Evolutionary conservation across 2,113 vertebrate species (phyloP).

Genomic region (Rhea americana): DNA sequence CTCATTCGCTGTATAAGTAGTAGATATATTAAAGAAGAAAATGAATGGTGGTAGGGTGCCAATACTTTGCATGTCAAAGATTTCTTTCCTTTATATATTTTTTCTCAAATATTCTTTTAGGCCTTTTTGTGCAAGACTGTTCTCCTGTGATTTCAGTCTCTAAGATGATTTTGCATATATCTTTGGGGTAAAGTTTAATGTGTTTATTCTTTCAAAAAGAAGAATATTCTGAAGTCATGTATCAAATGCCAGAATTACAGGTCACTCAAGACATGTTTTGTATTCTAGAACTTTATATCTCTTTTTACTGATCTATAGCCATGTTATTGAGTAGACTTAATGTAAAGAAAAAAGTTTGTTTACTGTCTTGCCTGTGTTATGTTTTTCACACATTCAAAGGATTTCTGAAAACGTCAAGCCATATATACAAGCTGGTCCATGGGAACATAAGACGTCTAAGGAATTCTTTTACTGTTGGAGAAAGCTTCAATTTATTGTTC

Average conservation of each 20-base stretch:
- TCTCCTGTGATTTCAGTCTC: background rate
- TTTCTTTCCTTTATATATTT: background rate
- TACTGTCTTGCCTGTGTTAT: background rate
- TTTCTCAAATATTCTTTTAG: background rate
- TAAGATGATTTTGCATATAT: background rate
- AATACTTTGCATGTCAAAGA: background rate
- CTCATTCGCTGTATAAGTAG: background rate
- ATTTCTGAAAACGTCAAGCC: background rate
- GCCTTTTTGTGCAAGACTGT: background rate
- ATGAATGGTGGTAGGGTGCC: background rate
- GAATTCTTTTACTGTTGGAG: background rate
- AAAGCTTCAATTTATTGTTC: background rate
- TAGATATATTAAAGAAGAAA: background rate
- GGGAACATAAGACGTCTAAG: background rate
- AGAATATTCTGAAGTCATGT: background rate
- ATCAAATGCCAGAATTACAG: background rate
- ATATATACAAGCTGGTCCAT: background rate
- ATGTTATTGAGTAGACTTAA: background rate
- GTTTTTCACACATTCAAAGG: background rate
- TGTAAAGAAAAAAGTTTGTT: background rate
- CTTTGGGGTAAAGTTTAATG: background rate
- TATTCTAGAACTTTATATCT: background rate
- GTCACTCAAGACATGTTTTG: background rate
- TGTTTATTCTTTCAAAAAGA: background rate
- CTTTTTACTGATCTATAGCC: background rate